Evolutionary conservation across 2,888 invertebrate genomes (phyloP).

Genomic region (Andrena bicolor): DNA sequence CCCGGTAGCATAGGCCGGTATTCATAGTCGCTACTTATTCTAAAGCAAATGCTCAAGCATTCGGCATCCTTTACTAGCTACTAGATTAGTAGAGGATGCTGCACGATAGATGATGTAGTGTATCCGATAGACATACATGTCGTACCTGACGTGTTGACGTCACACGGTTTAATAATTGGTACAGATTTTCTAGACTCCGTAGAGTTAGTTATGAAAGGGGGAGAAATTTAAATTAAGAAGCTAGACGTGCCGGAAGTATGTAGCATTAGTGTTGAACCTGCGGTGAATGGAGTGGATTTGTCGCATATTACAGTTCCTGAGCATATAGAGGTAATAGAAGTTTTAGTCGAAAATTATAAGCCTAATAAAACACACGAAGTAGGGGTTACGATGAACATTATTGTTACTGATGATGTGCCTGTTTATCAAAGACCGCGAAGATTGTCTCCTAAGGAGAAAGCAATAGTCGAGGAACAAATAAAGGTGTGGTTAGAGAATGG

Average conservation of each 20-base stretch:
- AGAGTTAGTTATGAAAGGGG: conserved; percentile 2
- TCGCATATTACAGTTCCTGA: conserved; percentile 11
- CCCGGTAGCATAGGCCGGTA: no score
- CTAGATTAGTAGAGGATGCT: no score
- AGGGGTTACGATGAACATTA: conserved; percentile 60
- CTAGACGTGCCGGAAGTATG: conserved; percentile 40
- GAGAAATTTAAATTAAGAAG: conserved; percentile 38
- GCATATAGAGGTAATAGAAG: conserved; percentile 39
- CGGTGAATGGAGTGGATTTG: conserved; percentile 24
- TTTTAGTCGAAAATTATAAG: conserved; percentile 64
- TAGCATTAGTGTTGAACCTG: neutral
- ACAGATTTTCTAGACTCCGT: conserved; percentile 46
- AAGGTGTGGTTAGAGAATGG: conserved; percentile 75
- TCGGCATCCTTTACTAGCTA: no score
- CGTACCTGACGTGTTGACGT: conserved; percentile 38
- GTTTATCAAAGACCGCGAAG: conserved; percentile 70
- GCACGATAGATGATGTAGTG: conserved; percentile 39
- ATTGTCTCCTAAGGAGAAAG: conserved; percentile 66
- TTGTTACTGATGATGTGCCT: conserved; percentile 75
- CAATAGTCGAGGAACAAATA: conserved; percentile 74
- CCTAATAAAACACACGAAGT: conserved; percentile 49
- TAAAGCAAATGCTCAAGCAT: no score
- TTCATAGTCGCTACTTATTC: no score
- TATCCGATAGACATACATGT: conserved; percentile 56
- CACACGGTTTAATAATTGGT: conserved; percentile 49